Evolutionary conservation across 2,797 vertebrate species (phyloP).

Genomic region (Lindbergichthys nudifrons): DNA sequence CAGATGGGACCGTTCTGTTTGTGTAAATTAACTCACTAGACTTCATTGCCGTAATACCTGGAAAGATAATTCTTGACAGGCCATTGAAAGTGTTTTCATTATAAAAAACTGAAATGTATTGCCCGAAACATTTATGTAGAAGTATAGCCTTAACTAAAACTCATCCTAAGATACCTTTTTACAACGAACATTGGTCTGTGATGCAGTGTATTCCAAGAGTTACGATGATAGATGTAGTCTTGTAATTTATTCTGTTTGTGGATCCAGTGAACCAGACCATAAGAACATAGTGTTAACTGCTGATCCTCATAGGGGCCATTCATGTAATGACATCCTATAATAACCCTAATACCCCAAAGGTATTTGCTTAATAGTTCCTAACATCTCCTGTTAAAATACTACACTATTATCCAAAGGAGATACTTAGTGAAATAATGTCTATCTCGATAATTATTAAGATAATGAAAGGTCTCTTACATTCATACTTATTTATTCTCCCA

Average conservation of each 20-base stretch:
- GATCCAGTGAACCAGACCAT: not conserved
- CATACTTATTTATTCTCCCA: not conserved
- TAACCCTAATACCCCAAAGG: slow-evolving; percentile 12
- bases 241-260: slow-evolving; percentile 15
- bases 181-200: not conserved
- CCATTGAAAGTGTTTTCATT: slow-evolving; percentile 43
- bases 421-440: not conserved
- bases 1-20: slow-evolving; percentile 79
- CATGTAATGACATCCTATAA: slow-evolving; percentile 15
- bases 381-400: not conserved
- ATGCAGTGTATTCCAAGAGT: not conserved
- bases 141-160: not conserved
- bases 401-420: not conserved
- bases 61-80: slow-evolving; percentile 52
- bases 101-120: slow-evolving; percentile 12
- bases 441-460: not conserved
- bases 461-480: not conserved
- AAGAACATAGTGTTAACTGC: not conserved
- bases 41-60: slow-evolving; percentile 58
- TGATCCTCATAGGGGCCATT: slow-evolving; percentile 6
- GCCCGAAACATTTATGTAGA: slow-evolving; percentile 8
- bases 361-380: slow-evolving; percentile 6
- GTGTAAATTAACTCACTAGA: slow-evolving; percentile 68
- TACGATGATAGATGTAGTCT: slow-evolving; percentile 7
- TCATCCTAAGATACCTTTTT: not conserved